These are phyloP conservation scores for Helogale parvula DNA, from an alignment of 2,113 vertebrate species.

Conservation along the genomic window DNA sequence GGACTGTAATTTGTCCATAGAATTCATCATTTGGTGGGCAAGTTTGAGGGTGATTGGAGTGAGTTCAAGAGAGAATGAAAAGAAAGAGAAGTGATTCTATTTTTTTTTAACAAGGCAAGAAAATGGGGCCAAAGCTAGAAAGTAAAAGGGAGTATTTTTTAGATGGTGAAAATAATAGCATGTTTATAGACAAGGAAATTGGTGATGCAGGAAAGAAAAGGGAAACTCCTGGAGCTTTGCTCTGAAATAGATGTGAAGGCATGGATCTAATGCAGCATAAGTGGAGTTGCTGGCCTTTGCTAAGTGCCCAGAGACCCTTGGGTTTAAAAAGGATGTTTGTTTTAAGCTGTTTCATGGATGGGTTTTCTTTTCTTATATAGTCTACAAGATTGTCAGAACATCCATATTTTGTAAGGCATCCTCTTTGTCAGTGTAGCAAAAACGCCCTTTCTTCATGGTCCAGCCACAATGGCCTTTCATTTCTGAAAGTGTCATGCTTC, in stretches of 20 bases:
- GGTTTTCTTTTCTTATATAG: background rate
- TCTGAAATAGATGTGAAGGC: background rate
- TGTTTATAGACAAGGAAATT: background rate
- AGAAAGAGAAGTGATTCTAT: background rate
- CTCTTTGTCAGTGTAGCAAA: background rate
- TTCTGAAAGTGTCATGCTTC: background rate
- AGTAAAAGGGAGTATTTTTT: background rate
- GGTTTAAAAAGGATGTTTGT: background rate
- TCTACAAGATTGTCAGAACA: background rate
- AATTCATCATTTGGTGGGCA: background rate
- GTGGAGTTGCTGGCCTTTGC: background rate
- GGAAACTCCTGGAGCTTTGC: background rate
- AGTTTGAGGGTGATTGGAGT: background rate
- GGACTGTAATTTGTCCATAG: background rate
- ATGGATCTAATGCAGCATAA: background rate
- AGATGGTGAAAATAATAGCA: background rate
- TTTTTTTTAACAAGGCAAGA: background rate
- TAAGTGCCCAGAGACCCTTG: background rate
- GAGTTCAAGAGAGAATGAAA: background rate
- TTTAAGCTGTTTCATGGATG: background rate
- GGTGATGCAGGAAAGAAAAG: background rate
- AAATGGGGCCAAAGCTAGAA: background rate
- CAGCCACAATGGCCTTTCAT: background rate
- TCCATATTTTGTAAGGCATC: background rate
- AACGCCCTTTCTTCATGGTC: background rate